phyloP scores from a whole-genome alignment of 2,888 invertebrate species.

The Drosophila kokeensis region DNA sequence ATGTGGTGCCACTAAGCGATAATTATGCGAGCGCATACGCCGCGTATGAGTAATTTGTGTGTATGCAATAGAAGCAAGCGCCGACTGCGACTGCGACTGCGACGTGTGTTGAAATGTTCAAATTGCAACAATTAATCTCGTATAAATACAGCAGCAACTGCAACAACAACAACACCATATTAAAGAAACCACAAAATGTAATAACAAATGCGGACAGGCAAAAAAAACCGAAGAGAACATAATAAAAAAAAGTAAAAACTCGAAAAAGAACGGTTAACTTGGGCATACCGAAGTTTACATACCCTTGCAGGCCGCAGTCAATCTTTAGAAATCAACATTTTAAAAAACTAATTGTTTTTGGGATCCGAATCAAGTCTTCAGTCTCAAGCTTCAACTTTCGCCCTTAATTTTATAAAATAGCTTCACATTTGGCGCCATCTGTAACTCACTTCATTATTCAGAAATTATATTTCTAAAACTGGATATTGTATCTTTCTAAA shows the following conservation, averaged over 20 bases:
- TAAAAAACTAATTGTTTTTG: not conserved
- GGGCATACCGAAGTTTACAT: not conserved
- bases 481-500: not conserved
- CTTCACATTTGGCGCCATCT: too few relatives aligned
- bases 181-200: slow-evolving; percentile 61
- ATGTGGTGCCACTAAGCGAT: slow-evolving; percentile 61
- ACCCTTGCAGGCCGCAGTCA: not conserved
- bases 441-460: not conserved
- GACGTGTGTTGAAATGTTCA: slow-evolving; percentile 71
- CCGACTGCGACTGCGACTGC: slow-evolving; percentile 31
- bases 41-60: slow-evolving; percentile 74
- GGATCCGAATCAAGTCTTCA: too few relatives aligned
- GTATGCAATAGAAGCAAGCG: slow-evolving; percentile 69
- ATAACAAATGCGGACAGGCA: slow-evolving; percentile 73
- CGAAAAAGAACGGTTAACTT: not conserved
- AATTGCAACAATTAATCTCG: slow-evolving; percentile 71
- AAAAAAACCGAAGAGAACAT: slow-evolving; percentile 33
- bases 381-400: not conserved
- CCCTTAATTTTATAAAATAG: too few relatives aligned
- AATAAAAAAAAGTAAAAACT: not conserved
- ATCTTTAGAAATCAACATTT: not conserved
- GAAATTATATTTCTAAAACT: not conserved
- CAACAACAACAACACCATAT: slow-evolving; percentile 19
- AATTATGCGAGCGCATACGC: slow-evolving; percentile 72
- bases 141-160: slow-evolving; percentile 34